phyloP scores from a whole-genome alignment of 1,140 invertebrate species.

The Megalopta genalis region DNA sequence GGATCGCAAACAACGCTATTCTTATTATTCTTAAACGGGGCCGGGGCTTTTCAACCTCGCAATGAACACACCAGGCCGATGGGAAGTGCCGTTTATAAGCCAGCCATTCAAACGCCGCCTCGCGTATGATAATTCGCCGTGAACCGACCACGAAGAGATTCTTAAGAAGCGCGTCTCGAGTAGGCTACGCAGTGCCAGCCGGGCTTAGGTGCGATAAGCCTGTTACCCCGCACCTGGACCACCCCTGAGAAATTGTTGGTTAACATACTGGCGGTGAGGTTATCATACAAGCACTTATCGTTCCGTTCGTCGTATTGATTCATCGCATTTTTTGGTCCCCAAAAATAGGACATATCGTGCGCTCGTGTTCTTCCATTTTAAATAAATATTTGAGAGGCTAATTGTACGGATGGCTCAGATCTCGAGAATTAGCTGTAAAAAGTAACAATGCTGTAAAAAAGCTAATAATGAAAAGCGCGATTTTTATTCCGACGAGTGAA shows the following conservation, averaged over 20 bases:
- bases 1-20: slow-evolving; percentile 33
- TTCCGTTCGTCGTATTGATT: too few species aligned
- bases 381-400: too few species aligned
- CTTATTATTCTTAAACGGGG: slow-evolving; percentile 20
- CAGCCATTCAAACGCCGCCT: slow-evolving; percentile 56
- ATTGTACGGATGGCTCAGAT: too few species aligned
- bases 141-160: slow-evolving; percentile 52
- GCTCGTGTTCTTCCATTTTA: too few species aligned
- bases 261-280: background rate
- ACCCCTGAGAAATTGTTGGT: slow-evolving; percentile 49
- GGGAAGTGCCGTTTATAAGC: slow-evolving; percentile 58
- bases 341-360: too few species aligned
- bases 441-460: too few species aligned
- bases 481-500: too few species aligned
- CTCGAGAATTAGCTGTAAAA: too few species aligned
- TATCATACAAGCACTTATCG: too few species aligned
- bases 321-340: too few species aligned
- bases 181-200: slow-evolving; percentile 42
- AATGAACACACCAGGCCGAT: slow-evolving; percentile 9
- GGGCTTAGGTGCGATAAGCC: slow-evolving; percentile 60
- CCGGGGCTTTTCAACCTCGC: slow-evolving; percentile 31
- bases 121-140: slow-evolving; percentile 63
- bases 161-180: slow-evolving; percentile 45
- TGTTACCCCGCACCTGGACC: slow-evolving; percentile 37
- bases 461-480: too few species aligned